phyloP scores from a whole-genome alignment of 2,888 invertebrate genomes.

The Acanthopleura granulata region DNA sequence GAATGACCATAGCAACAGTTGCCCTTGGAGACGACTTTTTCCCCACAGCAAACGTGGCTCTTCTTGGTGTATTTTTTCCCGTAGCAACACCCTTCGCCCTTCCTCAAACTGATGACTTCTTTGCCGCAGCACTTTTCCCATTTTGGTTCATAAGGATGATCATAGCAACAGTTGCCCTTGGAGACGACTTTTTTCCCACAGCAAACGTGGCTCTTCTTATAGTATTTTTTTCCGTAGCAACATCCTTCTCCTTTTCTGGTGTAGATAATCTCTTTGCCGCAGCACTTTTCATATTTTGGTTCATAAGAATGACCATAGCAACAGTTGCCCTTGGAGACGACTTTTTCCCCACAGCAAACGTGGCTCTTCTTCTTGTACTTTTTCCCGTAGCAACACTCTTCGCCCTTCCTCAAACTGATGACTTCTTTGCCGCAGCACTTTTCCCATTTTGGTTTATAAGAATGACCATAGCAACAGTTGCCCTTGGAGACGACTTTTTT shows the following conservation, averaged over 20 bases:
- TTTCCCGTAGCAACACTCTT: neutral
- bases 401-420: neutral
- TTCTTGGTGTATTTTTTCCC: neutral
- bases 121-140: slow-evolving; percentile 3
- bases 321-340: neutral
- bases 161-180: neutral
- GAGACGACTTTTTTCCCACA: neutral
- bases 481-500: neutral
- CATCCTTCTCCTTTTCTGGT: neutral
- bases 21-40: neutral
- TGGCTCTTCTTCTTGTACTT: neutral
- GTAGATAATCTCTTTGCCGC: neutral
- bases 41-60: neutral
- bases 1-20: neutral
- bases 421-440: neutral
- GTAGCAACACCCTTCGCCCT: neutral
- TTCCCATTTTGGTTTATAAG: neutral
- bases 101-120: neutral
- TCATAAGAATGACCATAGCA: neutral
- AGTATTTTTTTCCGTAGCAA: neutral
- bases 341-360: neutral
- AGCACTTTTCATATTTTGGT: neutral
- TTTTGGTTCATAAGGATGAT: neutral
- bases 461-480: neutral
- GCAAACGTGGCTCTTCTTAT: neutral